phyloP scores from a whole-genome alignment of 2,113 vertebrate species.

The Myanophis thanlyinensis region DNA sequence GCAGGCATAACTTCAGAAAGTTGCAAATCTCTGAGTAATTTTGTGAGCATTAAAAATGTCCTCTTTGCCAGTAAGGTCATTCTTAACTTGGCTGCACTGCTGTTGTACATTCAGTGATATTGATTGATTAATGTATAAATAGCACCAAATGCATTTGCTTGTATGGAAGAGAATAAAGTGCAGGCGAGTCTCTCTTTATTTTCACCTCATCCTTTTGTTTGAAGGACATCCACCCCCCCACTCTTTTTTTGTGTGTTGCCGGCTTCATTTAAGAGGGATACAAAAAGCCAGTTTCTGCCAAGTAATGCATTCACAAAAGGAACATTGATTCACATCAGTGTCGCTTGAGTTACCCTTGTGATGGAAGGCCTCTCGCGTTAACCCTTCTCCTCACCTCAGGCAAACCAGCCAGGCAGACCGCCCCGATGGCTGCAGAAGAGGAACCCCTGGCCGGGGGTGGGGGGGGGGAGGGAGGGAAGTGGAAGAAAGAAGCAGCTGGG shows the following conservation, averaged over 20 bases:
- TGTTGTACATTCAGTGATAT: constrained; percentile 99
- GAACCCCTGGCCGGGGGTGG: too few species aligned
- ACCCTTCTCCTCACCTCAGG: constrained; percentile 75
- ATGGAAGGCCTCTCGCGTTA: constrained; percentile 90
- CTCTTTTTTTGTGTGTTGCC: constrained; percentile 74
- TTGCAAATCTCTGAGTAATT: constrained; percentile 92
- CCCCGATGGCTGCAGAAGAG: constrained; percentile 53
- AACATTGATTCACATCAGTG: constrained; percentile 96
- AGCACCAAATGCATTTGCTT: constrained; percentile 99
- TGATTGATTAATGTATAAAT: constrained; percentile 99
- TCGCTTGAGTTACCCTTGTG: constrained; percentile 94
- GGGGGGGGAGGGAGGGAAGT: too few species aligned
- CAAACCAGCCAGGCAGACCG: constrained; percentile 66
- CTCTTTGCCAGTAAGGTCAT: constrained; percentile 98
- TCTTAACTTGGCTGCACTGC: constrained; percentile 96
- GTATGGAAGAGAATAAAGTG: constrained; percentile 93
- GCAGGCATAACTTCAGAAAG: constrained; percentile 87
- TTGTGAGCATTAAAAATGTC: constrained; percentile 95
- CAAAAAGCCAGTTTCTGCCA: constrained; percentile 95
- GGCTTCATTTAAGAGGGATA: constrained; percentile 89
- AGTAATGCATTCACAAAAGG: constrained; percentile 93
- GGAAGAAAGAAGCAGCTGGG: not conserved
- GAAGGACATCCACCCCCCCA: constrained; percentile 78
- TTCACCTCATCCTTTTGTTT: constrained; percentile 97
- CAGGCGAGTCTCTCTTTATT: constrained; percentile 86